Evolutionary conservation across 2,797 vertebrate genomes (phyloP), one percentile per base, ranked within the genome.

Genomic region (Peromyscus melanophrys): DNA sequence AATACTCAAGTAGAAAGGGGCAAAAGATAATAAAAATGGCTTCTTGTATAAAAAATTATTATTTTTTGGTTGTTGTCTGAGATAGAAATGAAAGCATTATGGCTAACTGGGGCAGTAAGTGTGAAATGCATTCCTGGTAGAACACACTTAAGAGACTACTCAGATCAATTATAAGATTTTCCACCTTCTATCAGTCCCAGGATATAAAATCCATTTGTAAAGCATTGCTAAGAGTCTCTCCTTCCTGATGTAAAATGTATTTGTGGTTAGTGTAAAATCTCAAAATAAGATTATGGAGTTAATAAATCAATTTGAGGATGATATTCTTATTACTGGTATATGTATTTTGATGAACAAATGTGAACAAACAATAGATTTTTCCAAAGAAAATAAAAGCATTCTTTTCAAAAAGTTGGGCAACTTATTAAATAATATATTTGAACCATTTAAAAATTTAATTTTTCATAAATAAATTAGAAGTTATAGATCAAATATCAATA

Each of bases 101-200:
- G 97, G 76, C 89, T 96, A 69, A 52, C 13, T 52, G 52, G 94
- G 92, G 97, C 87, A 97, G 55, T 25, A 88, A 97, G 25, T 94
- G 95, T 97, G 97, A 98, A 98, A 98, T 98, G 86, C 92, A 93
- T 97, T 98, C 92, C 92, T 98, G 96, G 94, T 76, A 95, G 95
- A 98, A 98, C 95, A 97, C 84, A 96, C 96, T 95, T 92, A 96
- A 85, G 96, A 98, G 97, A 96, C 97, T 97, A 94, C 92, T 98
- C 86, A 95, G 95, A 97, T 96, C 83, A 98, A 98, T 98, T 98
- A 98, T 63, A 97, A 90, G 57, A 97, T 92, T 96, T 98, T 71
- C 82, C 95, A 98, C 95, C 46, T 97, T 82, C 96, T 98, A 97
- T 94, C 96, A 98, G 97, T 97, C 96, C 65, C 52, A 92, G 81